phyloP scores from a whole-genome alignment of 2,797 vertebrate genomes.

The Sorex maritimensis region DNA sequence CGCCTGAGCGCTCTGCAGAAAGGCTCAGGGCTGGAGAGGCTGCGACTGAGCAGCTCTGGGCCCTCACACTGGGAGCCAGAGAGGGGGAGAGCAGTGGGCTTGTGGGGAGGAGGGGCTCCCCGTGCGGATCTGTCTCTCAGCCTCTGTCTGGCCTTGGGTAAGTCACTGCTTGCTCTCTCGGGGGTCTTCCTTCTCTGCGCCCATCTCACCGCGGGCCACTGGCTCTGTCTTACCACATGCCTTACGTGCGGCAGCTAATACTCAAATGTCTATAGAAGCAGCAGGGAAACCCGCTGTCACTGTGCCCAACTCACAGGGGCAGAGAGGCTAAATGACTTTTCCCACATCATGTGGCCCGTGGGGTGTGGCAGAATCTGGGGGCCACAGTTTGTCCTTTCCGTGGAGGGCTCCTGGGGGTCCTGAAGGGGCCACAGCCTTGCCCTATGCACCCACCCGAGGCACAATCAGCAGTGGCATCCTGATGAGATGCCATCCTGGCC shows the following conservation, averaged over 20 bases:
- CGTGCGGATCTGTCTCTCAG: accelerated
- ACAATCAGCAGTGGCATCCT: too few relatives aligned
- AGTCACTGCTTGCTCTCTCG: neutral
- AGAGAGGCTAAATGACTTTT: neutral
- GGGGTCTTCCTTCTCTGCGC: too few relatives aligned
- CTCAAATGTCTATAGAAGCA: neutral
- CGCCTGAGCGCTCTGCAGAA: neutral
- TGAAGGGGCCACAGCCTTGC: neutral
- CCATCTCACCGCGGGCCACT: too few relatives aligned
- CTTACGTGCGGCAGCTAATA: neutral
- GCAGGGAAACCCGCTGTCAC: neutral
- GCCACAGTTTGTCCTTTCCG: neutral
- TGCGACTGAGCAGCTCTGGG: accelerated
- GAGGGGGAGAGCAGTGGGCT: neutral
- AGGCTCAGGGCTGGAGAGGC: neutral
- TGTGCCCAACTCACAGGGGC: neutral
- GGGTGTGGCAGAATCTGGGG: neutral
- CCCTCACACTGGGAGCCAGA: accelerated
- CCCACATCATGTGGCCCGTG: neutral
- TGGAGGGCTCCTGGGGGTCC: neutral
- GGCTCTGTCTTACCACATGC: neutral
- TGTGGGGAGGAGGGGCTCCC: too few relatives aligned
- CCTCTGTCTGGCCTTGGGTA: neutral
- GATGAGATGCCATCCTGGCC: neutral
- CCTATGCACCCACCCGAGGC: too few relatives aligned